Percentiles rank a stretch among this genome's conserved stretches.
Conservation (phyloP, 2,113 vertebrate genomes). For the Microcebus tavaratra region DNA sequence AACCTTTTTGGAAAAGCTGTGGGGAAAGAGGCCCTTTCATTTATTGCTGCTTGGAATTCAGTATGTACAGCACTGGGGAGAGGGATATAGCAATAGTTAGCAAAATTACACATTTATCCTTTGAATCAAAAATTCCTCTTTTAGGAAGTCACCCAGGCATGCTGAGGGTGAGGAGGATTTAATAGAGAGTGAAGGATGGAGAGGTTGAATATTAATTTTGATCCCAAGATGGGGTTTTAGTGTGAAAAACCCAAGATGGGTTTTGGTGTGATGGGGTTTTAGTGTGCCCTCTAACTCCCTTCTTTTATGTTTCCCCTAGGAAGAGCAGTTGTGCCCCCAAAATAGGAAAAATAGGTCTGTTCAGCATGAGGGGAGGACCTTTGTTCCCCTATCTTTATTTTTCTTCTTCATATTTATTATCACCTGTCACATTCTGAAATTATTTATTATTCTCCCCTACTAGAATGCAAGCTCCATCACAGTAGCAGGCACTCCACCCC, state of each 20-base stretch:
- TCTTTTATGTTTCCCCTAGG: not conserved
- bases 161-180: not conserved
- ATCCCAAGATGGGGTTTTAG: not conserved
- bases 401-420: not conserved
- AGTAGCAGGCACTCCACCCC: rapidly evolving
- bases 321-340: not conserved
- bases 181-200: not conserved
- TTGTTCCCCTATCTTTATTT: not conserved
- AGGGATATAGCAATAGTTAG: not conserved
- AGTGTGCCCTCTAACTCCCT: not conserved
- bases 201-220: not conserved
- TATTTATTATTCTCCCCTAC: not conserved
- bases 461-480: not conserved
- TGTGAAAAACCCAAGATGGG: too few relatives aligned
- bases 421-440: not conserved
- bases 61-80: not conserved
- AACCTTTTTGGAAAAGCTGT: not conserved
- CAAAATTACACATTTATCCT: not conserved
- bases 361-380: not conserved
- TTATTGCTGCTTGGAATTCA: not conserved
- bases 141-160: not conserved
- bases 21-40: not conserved
- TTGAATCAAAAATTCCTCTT: not conserved
- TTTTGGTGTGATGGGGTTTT: not conserved
- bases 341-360: not conserved